Base-by-base conservation (phyloP, 2,888 invertebrate genomes). In the Sesia apiformis region DNA sequence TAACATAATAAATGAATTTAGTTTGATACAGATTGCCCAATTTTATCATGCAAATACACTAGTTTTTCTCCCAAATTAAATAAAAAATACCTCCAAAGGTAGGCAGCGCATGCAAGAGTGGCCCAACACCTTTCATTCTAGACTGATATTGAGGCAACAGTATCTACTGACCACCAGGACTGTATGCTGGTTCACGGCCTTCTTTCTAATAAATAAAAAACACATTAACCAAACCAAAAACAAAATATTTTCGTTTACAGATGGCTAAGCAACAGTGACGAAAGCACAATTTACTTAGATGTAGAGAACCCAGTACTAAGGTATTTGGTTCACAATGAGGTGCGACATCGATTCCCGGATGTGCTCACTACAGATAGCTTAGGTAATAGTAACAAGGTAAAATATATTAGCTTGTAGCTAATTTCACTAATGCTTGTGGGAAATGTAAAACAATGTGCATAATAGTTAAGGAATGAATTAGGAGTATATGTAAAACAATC, bases 311-410 rank as follows among this genome's bases (percentile, higher is more conserved):
- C 89, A 43, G 73, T 91, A 57, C 67, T 91, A 7, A 72, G 90
- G 54, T 94, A 91, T 75, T 75, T 92, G 23, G 63, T 92, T n/a
- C 93, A 93, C 63, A 90, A 85, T 63, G 90, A 91, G 64, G 72
- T 94, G 38, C 81, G 93, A 55, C 72, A 70, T 39, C 79, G 90
- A 52, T 93, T 92, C 67, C 82, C 90, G 0, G 60, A 70, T 6
- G 66, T 88, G 23, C 78, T 87, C 40, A 89, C 89, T 38, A 86
- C 88, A 4, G 75, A 88, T 84, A 88, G 88, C 72, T 76, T 88
- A 85, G 86, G 87, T 83, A 84, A 85, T 81, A 84, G 86, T 63
- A 76, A 85, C 67, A 86, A 86, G 89, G 89, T 89, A 86, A 85
- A 38, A 38, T 73, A 68, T 60, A 8, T 5, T 49, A 52, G 6